Conservation (phyloP, 2,113 vertebrate species). For the Theristicus caerulescens region DNA sequence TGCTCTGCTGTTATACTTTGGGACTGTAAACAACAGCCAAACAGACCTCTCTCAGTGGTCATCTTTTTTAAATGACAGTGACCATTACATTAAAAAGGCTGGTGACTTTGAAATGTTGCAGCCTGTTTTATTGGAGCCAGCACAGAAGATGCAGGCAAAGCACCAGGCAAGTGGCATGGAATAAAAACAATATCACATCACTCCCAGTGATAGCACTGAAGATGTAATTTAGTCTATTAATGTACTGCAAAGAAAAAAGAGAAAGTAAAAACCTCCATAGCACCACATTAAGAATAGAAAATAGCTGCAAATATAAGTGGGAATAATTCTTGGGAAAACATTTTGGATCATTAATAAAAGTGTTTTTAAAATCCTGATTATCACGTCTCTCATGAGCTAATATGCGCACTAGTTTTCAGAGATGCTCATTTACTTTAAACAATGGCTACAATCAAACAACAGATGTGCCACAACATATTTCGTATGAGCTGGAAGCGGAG, state of each 20-base stretch:
- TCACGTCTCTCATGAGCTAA: neutral
- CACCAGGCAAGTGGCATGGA: neutral
- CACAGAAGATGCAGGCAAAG: neutral
- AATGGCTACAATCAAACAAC: neutral
- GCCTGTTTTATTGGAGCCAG: neutral
- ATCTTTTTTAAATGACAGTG: neutral
- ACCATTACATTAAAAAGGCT: neutral
- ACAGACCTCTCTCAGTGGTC: neutral
- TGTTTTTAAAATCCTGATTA: neutral
- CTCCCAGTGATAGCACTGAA: neutral
- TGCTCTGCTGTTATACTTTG: neutral
- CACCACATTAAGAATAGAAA: neutral
- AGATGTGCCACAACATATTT: rapidly evolving
- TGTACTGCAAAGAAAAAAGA: neutral
- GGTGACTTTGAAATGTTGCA: neutral
- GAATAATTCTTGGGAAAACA: neutral
- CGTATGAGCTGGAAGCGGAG: neutral
- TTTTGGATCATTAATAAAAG: neutral
- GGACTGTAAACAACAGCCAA: neutral
- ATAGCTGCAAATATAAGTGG: neutral
- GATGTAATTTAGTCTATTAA: neutral
- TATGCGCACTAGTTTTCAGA: neutral
- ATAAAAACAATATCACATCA: neutral
- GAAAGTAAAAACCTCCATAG: neutral
- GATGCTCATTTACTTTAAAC: neutral